Evolutionary conservation across 2,797 vertebrate genomes (phyloP).

Genomic region (Emys orbicularis): DNA sequence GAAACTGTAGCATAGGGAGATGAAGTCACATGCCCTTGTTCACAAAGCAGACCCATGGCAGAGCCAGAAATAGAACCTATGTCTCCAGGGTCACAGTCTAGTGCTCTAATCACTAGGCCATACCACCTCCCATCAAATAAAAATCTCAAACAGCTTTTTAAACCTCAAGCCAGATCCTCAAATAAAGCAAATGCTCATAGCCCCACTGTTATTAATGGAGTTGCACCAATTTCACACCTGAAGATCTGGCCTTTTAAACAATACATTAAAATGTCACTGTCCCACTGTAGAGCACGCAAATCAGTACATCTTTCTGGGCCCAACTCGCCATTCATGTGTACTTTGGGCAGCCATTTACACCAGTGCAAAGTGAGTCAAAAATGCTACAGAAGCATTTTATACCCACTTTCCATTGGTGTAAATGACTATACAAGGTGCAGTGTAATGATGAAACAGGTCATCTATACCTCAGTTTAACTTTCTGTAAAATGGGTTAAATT

Average conservation of each 20-base stretch:
- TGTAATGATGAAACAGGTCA: not conserved
- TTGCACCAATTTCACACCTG: not conserved
- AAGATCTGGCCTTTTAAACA: not conserved
- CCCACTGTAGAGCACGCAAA: accelerated
- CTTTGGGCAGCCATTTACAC: not conserved
- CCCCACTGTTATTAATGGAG: not conserved
- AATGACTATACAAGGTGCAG: not conserved
- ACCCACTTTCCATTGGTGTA: not conserved
- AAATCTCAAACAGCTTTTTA: not conserved
- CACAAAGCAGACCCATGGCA: not conserved
- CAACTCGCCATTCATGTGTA: not conserved
- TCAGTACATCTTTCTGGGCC: not conserved
- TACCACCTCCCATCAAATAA: too few relatives aligned
- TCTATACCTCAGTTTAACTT: not conserved
- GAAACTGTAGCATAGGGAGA: not conserved
- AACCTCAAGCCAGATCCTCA: not conserved
- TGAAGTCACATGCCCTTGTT: too few relatives aligned
- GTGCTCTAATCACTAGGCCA: not conserved
- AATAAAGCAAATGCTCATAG: accelerated
- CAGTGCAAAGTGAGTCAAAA: not conserved
- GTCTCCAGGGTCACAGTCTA: not conserved
- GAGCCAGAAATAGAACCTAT: not conserved
- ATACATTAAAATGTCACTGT: not conserved
- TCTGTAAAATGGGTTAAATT: not conserved
- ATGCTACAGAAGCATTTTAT: not conserved